Conservation (phyloP, 2,113 vertebrate species). For the Pantherophis guttatus region DNA sequence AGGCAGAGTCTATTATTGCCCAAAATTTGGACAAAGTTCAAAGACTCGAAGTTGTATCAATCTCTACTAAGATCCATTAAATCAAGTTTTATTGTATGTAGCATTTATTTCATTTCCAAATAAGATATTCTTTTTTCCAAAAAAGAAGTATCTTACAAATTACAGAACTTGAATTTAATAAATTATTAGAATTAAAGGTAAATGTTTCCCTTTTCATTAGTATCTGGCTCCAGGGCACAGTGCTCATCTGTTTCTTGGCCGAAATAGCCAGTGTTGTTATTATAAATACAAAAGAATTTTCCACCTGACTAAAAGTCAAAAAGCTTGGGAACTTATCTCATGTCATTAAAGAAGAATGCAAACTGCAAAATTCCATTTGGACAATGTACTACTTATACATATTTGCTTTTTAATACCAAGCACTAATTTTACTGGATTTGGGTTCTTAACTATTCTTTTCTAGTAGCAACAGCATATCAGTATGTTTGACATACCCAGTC, state of each 20-base stretch:
- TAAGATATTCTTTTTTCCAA: neutral
- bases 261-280: neutral
- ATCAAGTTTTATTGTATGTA: neutral
- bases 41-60: neutral
- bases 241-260: neutral
- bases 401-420: neutral
- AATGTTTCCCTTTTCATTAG: neutral
- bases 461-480: neutral
- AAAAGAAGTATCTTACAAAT: neutral
- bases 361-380: neutral
- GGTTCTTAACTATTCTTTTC: neutral
- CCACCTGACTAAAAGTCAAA: neutral
- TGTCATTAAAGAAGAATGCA: neutral
- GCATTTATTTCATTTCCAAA: neutral
- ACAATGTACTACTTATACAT: neutral
- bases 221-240: neutral
- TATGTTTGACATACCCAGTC: conserved; percentile 73
- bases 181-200: neutral
- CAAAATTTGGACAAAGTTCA: neutral
- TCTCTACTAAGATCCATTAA: neutral
- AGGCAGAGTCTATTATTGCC: neutral
- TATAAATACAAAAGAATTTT: neutral
- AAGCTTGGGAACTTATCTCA: neutral
- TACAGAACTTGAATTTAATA: neutral
- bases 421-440: neutral